Conservation (phyloP, 2,888 invertebrate genomes). For the Drosophila meridiana region DNA sequence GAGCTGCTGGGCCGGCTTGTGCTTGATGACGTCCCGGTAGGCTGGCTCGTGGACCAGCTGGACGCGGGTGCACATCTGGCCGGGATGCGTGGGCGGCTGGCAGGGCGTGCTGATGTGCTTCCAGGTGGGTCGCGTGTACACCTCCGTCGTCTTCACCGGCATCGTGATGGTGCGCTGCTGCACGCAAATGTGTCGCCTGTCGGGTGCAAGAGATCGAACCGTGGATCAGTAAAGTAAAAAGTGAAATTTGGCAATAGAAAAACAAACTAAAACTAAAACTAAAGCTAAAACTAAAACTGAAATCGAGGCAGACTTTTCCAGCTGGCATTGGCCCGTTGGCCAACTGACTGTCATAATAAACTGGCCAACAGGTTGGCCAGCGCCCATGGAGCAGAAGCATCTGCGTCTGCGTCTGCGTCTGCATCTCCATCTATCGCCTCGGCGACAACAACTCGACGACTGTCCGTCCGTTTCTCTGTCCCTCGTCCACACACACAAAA, state of each 20-base stretch:
- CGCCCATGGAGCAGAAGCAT: constrained; percentile 50
- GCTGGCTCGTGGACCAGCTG: constrained; percentile 87
- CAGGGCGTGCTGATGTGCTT: constrained; percentile 86
- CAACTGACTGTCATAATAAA: constrained; percentile 75
- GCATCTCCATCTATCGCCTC: constrained; percentile 7
- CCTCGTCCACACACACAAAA: constrained; percentile 24
- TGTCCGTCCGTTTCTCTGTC: constrained; percentile 31
- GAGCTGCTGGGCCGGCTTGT: constrained; percentile 85
- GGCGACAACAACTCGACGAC: constrained; percentile 34
- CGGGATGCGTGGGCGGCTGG: constrained; percentile 83
- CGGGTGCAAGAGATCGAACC: constrained; percentile 5
- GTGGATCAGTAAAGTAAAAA: constrained; percentile 23
- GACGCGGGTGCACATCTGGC: constrained; percentile 86
- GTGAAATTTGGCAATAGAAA: constrained; percentile 7
- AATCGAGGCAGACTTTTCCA: constrained; percentile 63
- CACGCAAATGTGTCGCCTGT: constrained; percentile 86
- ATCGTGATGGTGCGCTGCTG: constrained; percentile 85
- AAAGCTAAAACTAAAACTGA: constrained; percentile 40
- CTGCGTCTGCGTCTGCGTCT: constrained; percentile 6
- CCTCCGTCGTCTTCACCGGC: constrained; percentile 86
- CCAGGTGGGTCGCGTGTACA: constrained; percentile 86
- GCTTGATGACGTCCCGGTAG: constrained; percentile 86
- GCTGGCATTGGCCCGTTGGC: constrained; percentile 36
- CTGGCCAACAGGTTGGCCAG: constrained; percentile 65
- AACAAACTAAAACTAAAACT: not conserved